phyloP scores from a whole-genome alignment of 2,113 vertebrate genomes.

The Maccullochella peelii region DNA sequence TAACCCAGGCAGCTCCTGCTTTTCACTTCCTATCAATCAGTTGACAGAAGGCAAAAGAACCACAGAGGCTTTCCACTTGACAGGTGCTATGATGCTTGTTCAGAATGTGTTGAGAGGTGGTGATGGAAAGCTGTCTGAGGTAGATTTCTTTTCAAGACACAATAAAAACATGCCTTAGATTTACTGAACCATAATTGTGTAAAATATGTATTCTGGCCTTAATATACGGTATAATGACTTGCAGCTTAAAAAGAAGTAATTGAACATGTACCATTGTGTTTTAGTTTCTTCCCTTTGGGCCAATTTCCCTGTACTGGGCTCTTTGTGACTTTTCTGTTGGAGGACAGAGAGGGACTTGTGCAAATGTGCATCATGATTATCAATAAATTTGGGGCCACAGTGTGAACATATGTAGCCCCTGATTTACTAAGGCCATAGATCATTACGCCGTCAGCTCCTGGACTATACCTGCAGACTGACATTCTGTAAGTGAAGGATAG shows the following conservation, averaged over 20 bases:
- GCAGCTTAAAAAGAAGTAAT: not conserved
- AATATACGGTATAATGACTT: not conserved
- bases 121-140: slow-evolving; percentile 62
- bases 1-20: slow-evolving; percentile 60
- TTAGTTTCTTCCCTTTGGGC: not conserved
- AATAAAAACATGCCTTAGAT: slow-evolving; percentile 26
- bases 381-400: not conserved
- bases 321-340: not conserved
- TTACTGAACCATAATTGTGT: not conserved
- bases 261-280: not conserved
- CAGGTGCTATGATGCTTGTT: slow-evolving; percentile 51
- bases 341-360: not conserved
- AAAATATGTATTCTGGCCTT: not conserved
- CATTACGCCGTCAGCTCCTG: not conserved
- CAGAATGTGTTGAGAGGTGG: slow-evolving; percentile 38
- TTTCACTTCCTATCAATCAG: slow-evolving; percentile 76
- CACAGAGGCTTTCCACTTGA: slow-evolving; percentile 49
- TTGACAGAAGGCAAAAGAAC: slow-evolving; percentile 39
- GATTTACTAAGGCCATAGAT: not conserved
- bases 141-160: slow-evolving; percentile 31
- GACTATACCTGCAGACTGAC: not conserved
- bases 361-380: not conserved
- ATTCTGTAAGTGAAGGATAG: not conserved
- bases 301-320: not conserved
- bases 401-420: not conserved